phyloP scores from a whole-genome alignment of 1,140 invertebrate species.

The Pectinophora gossypiella region DNA sequence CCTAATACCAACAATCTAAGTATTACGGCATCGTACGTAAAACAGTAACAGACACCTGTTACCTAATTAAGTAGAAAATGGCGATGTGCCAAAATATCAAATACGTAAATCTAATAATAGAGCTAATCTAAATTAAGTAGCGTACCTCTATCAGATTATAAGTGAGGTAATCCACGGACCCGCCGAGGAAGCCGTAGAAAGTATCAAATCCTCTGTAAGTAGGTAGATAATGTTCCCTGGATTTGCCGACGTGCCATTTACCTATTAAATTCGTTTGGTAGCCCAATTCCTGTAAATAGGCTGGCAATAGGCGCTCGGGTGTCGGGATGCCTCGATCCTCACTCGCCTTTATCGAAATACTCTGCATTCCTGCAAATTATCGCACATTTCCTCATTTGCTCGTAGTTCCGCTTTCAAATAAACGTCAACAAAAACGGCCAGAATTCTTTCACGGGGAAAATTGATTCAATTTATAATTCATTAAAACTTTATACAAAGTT shows the following conservation, averaged over 20 bases:
- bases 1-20: too few species aligned
- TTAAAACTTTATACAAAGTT: too few species aligned
- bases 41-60: too few species aligned
- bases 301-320: slow-evolving; percentile 80
- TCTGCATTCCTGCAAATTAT: slow-evolving; percentile 81
- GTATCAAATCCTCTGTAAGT: slow-evolving; percentile 86
- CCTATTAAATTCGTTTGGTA: slow-evolving; percentile 89
- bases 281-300: slow-evolving; percentile 82
- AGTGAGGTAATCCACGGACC: slow-evolving; percentile 86
- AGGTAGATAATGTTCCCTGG: slow-evolving; percentile 82
- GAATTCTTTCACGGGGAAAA: too few species aligned
- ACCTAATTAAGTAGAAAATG: neutral
- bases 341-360: slow-evolving; percentile 81
- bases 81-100: neutral
- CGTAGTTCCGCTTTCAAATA: too few species aligned
- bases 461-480: too few species aligned
- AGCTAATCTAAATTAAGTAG: slow-evolving; percentile 1
- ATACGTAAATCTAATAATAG: neutral
- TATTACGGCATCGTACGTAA: too few species aligned
- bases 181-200: slow-evolving; percentile 88
- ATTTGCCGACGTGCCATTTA: slow-evolving; percentile 91
- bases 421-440: too few species aligned
- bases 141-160: slow-evolving; percentile 76
- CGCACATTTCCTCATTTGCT: too few species aligned
- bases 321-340: slow-evolving; percentile 84